Conservation (phyloP, 2,888 invertebrate genomes). For the Nematopogon swammerdamellus region DNA sequence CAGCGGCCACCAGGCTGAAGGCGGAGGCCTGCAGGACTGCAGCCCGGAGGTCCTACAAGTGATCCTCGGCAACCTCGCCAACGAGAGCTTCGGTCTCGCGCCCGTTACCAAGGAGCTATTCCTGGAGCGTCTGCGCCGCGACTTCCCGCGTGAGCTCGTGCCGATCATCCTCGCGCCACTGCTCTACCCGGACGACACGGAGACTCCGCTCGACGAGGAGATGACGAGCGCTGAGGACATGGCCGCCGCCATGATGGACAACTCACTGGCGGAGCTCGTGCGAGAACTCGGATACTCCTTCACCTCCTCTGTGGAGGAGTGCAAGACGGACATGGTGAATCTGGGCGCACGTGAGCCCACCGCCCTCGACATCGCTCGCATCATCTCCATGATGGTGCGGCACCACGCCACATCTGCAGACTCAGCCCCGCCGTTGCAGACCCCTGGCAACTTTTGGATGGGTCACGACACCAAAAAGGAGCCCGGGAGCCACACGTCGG, state of each 20-base stretch:
- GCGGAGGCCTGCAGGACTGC: constrained; percentile 86
- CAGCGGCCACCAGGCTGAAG: constrained; percentile 64
- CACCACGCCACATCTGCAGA: constrained; percentile 62
- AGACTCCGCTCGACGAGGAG: constrained; percentile 59
- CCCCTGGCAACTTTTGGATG: constrained; percentile 65
- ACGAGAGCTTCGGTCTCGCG: constrained; percentile 64
- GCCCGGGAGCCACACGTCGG: constrained; percentile 26
- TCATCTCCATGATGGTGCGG: constrained; percentile 83
- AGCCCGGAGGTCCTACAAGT: constrained; percentile 87
- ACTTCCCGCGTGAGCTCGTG: constrained; percentile 85
- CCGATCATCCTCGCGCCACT: constrained; percentile 88
- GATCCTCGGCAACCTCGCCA: constrained; percentile 63
- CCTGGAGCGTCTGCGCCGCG: constrained; percentile 74
- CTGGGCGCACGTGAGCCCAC: constrained; percentile 80
- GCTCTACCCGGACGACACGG: constrained; percentile 76
- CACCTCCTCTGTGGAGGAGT: constrained; percentile 83
- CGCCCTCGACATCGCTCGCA: constrained; percentile 79
- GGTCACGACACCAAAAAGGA: constrained; percentile 54
- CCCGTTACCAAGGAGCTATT: constrained; percentile 76
- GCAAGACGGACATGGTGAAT: constrained; percentile 79
- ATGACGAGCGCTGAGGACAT: constrained; percentile 63
- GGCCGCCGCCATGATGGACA: constrained; percentile 64
- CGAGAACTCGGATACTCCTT: constrained; percentile 91
- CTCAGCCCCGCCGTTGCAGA: constrained; percentile 67
- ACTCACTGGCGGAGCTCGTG: constrained; percentile 82